Evolutionary conservation across 2,888 invertebrate genomes (phyloP), one percentile per base, ranked within the genome.

Genomic region (Sericinus montela): DNA sequence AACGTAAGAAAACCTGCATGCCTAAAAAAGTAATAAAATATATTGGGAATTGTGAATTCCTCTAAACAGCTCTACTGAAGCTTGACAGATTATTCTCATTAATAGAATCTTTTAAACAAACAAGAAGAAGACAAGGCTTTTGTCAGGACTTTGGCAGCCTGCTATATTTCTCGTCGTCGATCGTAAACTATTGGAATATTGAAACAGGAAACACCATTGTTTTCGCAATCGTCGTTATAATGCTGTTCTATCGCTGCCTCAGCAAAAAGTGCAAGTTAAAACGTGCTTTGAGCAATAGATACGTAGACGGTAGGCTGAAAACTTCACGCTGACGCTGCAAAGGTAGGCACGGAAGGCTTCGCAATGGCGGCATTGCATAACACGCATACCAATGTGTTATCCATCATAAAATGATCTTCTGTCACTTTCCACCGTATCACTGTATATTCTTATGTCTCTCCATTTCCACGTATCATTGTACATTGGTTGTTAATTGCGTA

Each of bases 301-400:
- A 39, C 19, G 8, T 36, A 19, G 13, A 29, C 42, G 35, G 14
- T 29, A 36, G 42, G 30, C 42, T 39, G 30, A 11, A 15, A 10
- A 1, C 19, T 7, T 15, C 35, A 10, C n/a, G 47, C 47, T 48
- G 47, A 48, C 29, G 11, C 0, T 1, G 42, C 41, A 23, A 11
- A 13, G 5, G 16, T 15, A 19, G 13, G 9, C 38, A n/a, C 29
- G 14, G 30, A 45, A 15, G 3, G 13, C 34, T 32, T 40, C 34
- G 25, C 15, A 37, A 42, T 23, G 9, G 29, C 25, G 47, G 40
- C 41, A 35, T 48, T 41, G 42, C 29, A 25, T 36, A 35, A 40
- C 45, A 8, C 29, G 41, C 41, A 48, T 48, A 23, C 47, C 47
- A 13, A 36, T 16, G 14, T 16, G 40, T 13, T 9, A 4, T 16